Evolutionary conservation across 1,140 invertebrate species (phyloP), one percentile per base, ranked within the genome.

Genomic region (Drosophila tsacasi): DNA sequence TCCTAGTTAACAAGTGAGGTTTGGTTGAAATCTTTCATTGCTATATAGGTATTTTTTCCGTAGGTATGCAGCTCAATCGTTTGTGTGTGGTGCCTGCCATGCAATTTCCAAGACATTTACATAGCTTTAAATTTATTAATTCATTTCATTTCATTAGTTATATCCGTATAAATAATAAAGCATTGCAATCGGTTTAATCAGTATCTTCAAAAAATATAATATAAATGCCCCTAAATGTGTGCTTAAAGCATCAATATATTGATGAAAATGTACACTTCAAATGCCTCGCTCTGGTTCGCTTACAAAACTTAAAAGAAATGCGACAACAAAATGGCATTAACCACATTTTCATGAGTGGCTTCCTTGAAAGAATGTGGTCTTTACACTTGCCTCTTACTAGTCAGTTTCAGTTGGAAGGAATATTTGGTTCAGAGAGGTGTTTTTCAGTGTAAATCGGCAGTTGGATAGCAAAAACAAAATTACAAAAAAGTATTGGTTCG

Each of bases 1-100:
- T 89, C 84, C 84, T 90, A 90, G 85, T 90, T 90, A 90, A 90
- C 85, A 90, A 90, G 85, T 90, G 86, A 90, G 86, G 84, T 89
- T 89, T 58, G 85, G 78, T 89, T 89, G 84, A 89, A 89, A 89
- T 89, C 84, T 90, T 87, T 89, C 63, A 72, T 89, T 90, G 79
- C 85, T 90, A 89, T 81, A 81, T 90, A 84, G 81, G 77, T 85
- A 80, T 71, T 80, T 71, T 71, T 39, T 57, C 19, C 32, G 52
- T 55, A 55, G 52, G 62, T 74, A 65, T 89, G 69, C 66, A 80
- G 68, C 71, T 76, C 60, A 67, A 47, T 77, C 59, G 27, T 40
- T 65, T 62, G n/a, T n/a, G n/a, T n/a, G n/a, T n/a, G 69, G 64
- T 81, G 47, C 64, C 50, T 65, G 67, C 49, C 35, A 69, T 78